phyloP scores from a whole-genome alignment of 2,888 invertebrate species.

The Sarcophaga variegata region DNA sequence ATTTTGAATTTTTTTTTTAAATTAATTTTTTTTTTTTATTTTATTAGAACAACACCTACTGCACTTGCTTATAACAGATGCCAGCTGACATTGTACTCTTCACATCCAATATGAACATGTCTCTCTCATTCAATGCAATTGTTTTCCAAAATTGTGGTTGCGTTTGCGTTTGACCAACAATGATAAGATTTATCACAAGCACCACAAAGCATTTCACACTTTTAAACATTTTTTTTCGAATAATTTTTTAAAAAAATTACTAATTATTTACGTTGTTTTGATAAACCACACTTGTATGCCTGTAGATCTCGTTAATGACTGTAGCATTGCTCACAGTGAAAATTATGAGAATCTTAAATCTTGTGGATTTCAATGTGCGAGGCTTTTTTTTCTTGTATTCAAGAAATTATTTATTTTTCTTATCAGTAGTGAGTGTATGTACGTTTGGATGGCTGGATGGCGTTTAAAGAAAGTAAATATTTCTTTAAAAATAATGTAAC shows the following conservation, averaged over 20 bases:
- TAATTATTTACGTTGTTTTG: not conserved
- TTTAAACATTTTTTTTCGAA: slow-evolving; percentile 14
- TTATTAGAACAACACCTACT: slow-evolving; percentile 73
- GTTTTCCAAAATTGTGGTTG: slow-evolving; percentile 75
- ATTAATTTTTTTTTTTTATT: not conserved
- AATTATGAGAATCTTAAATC: slow-evolving; percentile 12
- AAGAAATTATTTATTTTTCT: slow-evolving; percentile 39
- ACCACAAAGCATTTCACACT: not conserved
- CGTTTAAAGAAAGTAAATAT: slow-evolving; percentile 48
- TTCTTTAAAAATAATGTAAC: not conserved
- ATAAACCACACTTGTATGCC: slow-evolving; percentile 15
- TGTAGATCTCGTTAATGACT: slow-evolving; percentile 49
- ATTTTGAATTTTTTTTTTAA: not conserved
- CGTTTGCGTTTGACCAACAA: not conserved
- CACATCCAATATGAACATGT: slow-evolving; percentile 74
- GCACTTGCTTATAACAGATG: slow-evolving; percentile 78
- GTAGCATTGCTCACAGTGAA: slow-evolving; percentile 22
- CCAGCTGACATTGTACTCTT: slow-evolving; percentile 75
- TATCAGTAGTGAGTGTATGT: slow-evolving; percentile 40
- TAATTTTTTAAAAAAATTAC: not conserved
- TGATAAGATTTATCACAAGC: not conserved
- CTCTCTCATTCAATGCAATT: slow-evolving; percentile 64
- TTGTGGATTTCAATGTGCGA: slow-evolving; percentile 4
- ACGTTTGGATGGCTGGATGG: not conserved
- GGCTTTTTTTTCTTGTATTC: not conserved